These are phyloP conservation scores for Hyppa rectilinea DNA, from an alignment of 2,888 invertebrate genomes.

Conservation along the genomic window DNA sequence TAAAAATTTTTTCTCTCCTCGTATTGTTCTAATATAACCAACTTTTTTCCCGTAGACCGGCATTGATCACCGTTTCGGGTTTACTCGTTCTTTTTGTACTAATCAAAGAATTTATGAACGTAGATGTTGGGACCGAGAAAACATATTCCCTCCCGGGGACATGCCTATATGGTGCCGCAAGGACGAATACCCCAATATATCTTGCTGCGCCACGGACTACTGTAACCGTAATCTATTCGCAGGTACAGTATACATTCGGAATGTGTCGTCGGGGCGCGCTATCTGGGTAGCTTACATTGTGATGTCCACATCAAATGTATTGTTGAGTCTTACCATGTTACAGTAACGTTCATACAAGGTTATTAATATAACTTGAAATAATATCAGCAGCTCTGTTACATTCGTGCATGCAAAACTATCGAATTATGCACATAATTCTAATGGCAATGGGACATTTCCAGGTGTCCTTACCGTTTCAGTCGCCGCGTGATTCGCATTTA, in stretches of 20 bases:
- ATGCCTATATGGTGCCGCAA: slow-evolving; percentile 92
- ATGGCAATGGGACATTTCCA: slow-evolving; percentile 34
- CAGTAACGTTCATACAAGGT: slow-evolving; percentile 63
- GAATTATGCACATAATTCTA: slow-evolving; percentile 57
- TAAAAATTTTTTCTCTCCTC: slow-evolving; percentile 72
- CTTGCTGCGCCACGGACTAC: slow-evolving; percentile 93
- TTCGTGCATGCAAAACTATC: slow-evolving; percentile 74
- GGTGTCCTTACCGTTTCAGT: slow-evolving; percentile 50
- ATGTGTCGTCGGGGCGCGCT: slow-evolving; percentile 79
- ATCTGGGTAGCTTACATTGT: slow-evolving; percentile 84
- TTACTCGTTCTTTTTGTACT: slow-evolving; percentile 67
- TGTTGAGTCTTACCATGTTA: slow-evolving; percentile 67
- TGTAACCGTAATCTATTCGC: slow-evolving; percentile 91
- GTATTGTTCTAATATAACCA: slow-evolving; percentile 82
- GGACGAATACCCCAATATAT: slow-evolving; percentile 80
- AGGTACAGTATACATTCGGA: slow-evolving; percentile 83
- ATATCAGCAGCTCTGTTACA: slow-evolving; percentile 48
- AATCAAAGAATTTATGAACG: slow-evolving; percentile 81
- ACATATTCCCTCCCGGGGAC: slow-evolving; percentile 91
- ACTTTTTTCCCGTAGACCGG: slow-evolving; percentile 85
- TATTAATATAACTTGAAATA: slow-evolving; percentile 58
- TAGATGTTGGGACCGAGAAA: slow-evolving; percentile 92
- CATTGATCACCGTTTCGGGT: slow-evolving; percentile 85
- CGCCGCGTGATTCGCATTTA: slow-evolving; percentile 40
- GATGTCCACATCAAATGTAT: slow-evolving; percentile 81